phyloP scores from a whole-genome alignment of 2,888 invertebrate species.

The Meganola albula region DNA sequence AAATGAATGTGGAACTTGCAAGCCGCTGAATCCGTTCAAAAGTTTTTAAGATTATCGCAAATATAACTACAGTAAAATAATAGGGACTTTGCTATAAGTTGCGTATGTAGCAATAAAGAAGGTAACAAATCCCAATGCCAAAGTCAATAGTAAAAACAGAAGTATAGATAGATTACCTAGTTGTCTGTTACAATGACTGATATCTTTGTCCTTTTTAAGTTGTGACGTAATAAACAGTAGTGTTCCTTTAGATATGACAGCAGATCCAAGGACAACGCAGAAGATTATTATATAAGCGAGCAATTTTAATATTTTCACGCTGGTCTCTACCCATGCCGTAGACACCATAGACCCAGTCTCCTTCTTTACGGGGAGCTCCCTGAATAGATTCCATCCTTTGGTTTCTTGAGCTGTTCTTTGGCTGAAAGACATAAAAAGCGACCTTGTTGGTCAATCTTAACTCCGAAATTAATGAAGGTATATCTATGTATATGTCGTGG shows the following conservation, averaged over 20 bases:
- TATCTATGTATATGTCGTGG: no score
- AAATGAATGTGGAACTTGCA: no score
- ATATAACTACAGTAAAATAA: no score
- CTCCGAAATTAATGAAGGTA: no score
- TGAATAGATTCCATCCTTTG: constrained; percentile 88
- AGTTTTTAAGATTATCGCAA: no score
- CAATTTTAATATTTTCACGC: constrained; percentile 81
- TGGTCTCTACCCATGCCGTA: constrained; percentile 77
- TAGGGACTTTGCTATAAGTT: no score
- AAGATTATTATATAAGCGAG: constrained; percentile 84
- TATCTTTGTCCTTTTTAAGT: constrained; percentile 71
- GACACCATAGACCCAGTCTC: constrained; percentile 83
- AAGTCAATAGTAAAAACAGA: no score
- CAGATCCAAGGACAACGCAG: constrained; percentile 79
- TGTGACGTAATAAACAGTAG: constrained; percentile 86
- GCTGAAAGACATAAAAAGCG: no score
- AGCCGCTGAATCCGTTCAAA: no score
- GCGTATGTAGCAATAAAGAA: no score
- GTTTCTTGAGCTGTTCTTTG: constrained; percentile 74
- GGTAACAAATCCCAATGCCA: no score
- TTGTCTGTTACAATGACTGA: constrained; percentile 78
- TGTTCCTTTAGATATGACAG: constrained; percentile 85
- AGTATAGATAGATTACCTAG: constrained; percentile 56
- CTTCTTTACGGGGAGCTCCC: constrained; percentile 82
- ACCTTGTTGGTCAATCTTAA: no score